A percentile compares a stretch with the other conserved stretches of the same genome.
Conservation (phyloP, 2,888 invertebrate genomes). For the Blera fallax region DNA sequence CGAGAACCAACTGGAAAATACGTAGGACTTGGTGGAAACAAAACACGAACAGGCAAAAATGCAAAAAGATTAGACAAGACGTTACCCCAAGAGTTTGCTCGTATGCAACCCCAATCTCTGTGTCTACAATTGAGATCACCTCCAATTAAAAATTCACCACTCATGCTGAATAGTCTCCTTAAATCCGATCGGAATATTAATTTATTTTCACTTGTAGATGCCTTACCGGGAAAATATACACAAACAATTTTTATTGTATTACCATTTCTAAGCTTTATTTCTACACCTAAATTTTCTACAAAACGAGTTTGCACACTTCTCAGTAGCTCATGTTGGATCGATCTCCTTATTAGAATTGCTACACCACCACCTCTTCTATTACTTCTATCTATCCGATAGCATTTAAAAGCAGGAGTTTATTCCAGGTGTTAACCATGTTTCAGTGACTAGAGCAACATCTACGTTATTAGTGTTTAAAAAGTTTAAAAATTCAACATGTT, state of each 20-base stretch:
- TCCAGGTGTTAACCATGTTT: conserved; percentile 22
- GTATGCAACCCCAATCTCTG: not conserved
- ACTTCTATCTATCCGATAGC: conserved; percentile 19
- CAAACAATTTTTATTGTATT: not conserved
- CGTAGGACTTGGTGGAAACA: no score
- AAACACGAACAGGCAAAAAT: no score
- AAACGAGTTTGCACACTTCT: not conserved
- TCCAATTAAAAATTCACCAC: not conserved
- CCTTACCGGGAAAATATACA: conserved; percentile 8
- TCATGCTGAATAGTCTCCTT: not conserved
- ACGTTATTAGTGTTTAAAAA: conserved; percentile 3
- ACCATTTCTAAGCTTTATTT: not conserved
- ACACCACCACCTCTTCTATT: not conserved
- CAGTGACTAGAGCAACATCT: conserved; percentile 25
- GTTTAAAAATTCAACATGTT: not conserved
- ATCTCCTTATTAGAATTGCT: conserved; percentile 21
- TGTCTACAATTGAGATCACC: conserved; percentile 32
- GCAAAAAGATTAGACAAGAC: not conserved
- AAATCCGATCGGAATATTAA: not conserved
- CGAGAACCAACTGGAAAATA: not conserved
- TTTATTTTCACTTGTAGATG: not conserved
- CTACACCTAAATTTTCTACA: conserved; percentile 14
- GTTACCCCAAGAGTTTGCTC: not conserved
- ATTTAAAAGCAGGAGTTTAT: conserved; percentile 20
- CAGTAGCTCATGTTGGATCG: conserved; percentile 13